Percentiles rank a stretch among this genome's conserved stretches.
These are phyloP conservation scores for Diplolepis rosae DNA, from an alignment of 2,888 invertebrate genomes.

Conservation along the genomic window DNA sequence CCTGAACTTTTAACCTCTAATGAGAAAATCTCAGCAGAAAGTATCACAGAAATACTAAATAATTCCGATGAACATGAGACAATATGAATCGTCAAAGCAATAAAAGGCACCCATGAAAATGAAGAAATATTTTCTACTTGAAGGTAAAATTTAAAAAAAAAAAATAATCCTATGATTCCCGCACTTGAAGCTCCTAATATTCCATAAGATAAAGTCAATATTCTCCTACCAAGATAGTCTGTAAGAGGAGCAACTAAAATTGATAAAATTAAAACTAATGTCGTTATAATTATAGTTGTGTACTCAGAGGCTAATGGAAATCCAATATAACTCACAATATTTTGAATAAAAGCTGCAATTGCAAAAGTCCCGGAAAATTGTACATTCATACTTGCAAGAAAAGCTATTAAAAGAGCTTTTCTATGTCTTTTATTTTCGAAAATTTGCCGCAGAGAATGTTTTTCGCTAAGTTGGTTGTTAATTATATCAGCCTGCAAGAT, in stretches of 20 bases:
- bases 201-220: not conserved
- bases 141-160: not conserved
- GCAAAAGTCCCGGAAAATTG: not conserved
- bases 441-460: not conserved
- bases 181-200: not conserved
- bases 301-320: not conserved
- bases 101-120: conserved; percentile 70
- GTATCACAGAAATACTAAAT: conserved; percentile 79
- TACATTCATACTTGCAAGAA: not conserved
- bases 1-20: conserved; percentile 80
- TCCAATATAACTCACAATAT: not conserved
- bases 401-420: not conserved
- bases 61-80: conserved; percentile 79
- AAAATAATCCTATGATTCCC: not conserved
- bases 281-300: not conserved
- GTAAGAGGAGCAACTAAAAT: not conserved
- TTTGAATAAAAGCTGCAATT: not conserved
- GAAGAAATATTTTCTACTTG: not conserved
- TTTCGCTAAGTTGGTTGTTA: conserved; percentile 65
- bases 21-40: conserved; percentile 80
- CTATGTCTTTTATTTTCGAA: not conserved
- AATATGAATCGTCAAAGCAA: conserved; percentile 78
- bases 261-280: not conserved
- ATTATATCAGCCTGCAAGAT: conserved; percentile 71
- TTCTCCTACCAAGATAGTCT: not conserved